phyloP scores from a whole-genome alignment of 2,888 invertebrate species.

The Orthosia gothica region DNA sequence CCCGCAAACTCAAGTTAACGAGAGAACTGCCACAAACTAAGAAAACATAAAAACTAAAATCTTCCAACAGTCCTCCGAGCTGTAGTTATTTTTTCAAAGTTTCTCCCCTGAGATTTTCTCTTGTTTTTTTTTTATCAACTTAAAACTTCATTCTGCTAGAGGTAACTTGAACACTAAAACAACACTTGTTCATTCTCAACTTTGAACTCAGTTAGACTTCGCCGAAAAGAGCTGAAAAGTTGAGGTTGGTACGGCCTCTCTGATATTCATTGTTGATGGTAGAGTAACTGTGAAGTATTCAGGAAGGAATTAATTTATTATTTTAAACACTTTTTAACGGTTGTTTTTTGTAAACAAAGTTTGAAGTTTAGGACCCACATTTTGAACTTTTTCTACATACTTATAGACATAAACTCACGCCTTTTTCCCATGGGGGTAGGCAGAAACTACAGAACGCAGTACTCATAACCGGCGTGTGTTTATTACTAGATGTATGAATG shows the following conservation, averaged over 20 bases:
- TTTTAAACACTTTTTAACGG: background rate
- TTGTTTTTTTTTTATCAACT: constrained; percentile 62
- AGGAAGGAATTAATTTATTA: background rate
- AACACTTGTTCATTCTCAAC: constrained; percentile 72
- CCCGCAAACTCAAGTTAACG: constrained; percentile 21
- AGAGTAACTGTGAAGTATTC: constrained; percentile 4
- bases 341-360: background rate
- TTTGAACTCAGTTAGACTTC: constrained; percentile 62
- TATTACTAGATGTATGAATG: no score
- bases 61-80: constrained; percentile 38
- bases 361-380: background rate
- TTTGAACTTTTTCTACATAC: background rate
- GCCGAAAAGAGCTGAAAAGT: constrained; percentile 61
- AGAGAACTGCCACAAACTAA: constrained; percentile 43
- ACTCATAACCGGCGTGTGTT: no score
- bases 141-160: constrained; percentile 62
- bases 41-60: constrained; percentile 57
- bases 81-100: constrained; percentile 63
- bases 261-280: constrained; percentile 65
- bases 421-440: no score
- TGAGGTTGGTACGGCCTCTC: constrained; percentile 68
- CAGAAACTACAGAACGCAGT: no score
- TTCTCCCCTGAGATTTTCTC: constrained; percentile 57
- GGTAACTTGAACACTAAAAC: constrained; percentile 69
- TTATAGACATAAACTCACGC: no score